These are phyloP conservation scores for Trichonephila inaurata DNA, from an alignment of 1,140 invertebrate species.

Conservation along the genomic window DNA sequence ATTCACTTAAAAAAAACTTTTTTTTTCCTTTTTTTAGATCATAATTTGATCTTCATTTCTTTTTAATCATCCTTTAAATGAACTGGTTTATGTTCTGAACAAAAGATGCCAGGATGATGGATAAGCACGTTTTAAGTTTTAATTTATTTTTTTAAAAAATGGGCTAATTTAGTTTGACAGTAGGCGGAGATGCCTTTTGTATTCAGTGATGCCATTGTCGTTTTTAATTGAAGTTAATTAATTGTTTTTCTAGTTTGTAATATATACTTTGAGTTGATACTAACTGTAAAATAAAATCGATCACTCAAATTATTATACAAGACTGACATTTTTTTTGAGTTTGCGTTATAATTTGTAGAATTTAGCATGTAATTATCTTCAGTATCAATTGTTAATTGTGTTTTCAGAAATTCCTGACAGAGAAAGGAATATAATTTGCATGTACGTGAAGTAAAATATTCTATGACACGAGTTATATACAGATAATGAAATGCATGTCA, in stretches of 20 bases:
- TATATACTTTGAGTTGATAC: neutral
- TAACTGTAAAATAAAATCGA: neutral
- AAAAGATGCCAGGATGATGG: neutral
- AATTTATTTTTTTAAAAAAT: neutral
- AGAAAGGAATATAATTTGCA: too few relatives aligned
- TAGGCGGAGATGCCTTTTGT: neutral
- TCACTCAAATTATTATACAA: neutral
- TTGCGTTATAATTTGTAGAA: neutral
- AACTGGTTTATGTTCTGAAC: conserved; percentile 16
- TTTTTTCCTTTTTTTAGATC: neutral
- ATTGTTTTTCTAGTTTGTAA: neutral
- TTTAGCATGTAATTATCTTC: too few relatives aligned
- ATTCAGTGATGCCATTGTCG: neutral
- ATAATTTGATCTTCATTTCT: conserved; percentile 7
- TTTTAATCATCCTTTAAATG: neutral
- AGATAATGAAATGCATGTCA: too few relatives aligned
- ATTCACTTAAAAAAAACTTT: neutral
- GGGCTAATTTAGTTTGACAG: conserved; percentile 7
- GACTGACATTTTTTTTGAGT: neutral
- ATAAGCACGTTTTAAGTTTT: neutral
- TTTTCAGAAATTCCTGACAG: too few relatives aligned
- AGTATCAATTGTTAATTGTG: too few relatives aligned
- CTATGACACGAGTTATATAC: too few relatives aligned
- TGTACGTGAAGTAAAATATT: too few relatives aligned
- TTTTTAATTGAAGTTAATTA: neutral